These are phyloP conservation scores for Brachionus calyciflorus DNA, from an alignment of 1,140 invertebrate genomes.

Conservation along the genomic window DNA sequence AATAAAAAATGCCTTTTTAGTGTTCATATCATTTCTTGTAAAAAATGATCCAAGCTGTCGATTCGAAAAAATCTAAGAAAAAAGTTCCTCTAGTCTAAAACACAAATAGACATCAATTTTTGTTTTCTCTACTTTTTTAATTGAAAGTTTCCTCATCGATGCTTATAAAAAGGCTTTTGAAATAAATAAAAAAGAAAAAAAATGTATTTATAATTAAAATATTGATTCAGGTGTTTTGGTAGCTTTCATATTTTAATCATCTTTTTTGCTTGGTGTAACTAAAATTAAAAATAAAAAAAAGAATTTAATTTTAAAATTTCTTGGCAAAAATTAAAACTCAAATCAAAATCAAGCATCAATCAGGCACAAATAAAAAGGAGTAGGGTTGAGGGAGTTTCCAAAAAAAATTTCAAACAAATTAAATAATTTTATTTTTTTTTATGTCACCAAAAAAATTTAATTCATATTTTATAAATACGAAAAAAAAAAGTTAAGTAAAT, in stretches of 20 bases:
- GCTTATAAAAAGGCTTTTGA: too few relatives aligned
- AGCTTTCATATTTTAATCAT: neutral
- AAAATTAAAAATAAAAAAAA: constrained; percentile 1
- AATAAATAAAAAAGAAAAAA: neutral
- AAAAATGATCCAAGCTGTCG: too few relatives aligned
- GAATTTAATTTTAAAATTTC: neutral
- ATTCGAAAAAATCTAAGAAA: too few relatives aligned
- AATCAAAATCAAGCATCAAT: neutral
- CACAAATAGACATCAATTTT: too few relatives aligned
- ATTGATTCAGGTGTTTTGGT: too few relatives aligned
- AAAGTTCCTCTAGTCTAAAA: too few relatives aligned
- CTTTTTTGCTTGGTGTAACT: neutral
- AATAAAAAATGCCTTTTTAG: neutral
- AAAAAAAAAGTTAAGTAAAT: constrained; percentile 26
- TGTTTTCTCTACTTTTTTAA: too few relatives aligned
- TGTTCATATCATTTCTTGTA: too few relatives aligned
- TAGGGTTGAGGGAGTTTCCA: neutral
- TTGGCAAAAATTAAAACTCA: neutral
- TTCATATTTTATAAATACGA: constrained; percentile 43
- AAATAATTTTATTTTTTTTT: constrained; percentile 8
- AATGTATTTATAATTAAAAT: too few relatives aligned
- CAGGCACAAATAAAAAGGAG: too few relatives aligned
- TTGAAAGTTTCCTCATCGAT: too few relatives aligned
- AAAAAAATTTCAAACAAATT: too few relatives aligned
- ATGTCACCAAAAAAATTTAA: neutral